Evolutionary conservation across 2,797 vertebrate genomes (phyloP).

Genomic region (Syngnathus rostellatus): DNA sequence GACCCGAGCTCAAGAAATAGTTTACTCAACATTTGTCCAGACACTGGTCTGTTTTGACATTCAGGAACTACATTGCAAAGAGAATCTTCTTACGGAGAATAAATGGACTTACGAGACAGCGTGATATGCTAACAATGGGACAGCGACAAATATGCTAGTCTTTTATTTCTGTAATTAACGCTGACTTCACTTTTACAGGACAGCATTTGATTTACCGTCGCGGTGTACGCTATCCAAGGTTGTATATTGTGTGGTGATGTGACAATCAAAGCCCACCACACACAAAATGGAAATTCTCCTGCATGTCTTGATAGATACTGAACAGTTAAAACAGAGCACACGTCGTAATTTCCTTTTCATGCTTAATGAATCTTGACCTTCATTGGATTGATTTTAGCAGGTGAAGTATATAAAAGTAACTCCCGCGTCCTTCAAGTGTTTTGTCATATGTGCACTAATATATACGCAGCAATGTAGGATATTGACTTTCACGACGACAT

Average conservation of each 20-base stretch:
- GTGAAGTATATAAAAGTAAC: neutral
- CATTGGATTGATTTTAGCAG: neutral
- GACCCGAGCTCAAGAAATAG: neutral
- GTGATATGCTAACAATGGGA: too few relatives aligned
- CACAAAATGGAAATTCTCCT: too few relatives aligned
- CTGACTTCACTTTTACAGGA: too few relatives aligned
- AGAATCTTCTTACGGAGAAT: too few relatives aligned
- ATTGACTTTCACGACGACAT: slow-evolving; percentile 5
- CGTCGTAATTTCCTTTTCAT: neutral
- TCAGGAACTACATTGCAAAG: neutral
- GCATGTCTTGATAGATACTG: too few relatives aligned
- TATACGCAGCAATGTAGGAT: slow-evolving; percentile 4
- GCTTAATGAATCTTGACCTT: neutral
- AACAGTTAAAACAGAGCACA: too few relatives aligned
- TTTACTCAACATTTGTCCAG: neutral
- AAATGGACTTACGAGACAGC: too few relatives aligned
- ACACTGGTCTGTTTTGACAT: neutral
- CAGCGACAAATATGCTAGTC: neutral
- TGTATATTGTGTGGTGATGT: too few relatives aligned
- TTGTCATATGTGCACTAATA: neutral
- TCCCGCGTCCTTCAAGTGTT: neutral
- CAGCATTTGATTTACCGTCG: too few relatives aligned
- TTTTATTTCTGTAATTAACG: too few relatives aligned
- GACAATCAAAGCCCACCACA: too few relatives aligned
- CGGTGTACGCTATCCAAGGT: too few relatives aligned